phyloP scores from a whole-genome alignment of 2,797 vertebrate species.

The Paramormyrops hopkinsi region DNA sequence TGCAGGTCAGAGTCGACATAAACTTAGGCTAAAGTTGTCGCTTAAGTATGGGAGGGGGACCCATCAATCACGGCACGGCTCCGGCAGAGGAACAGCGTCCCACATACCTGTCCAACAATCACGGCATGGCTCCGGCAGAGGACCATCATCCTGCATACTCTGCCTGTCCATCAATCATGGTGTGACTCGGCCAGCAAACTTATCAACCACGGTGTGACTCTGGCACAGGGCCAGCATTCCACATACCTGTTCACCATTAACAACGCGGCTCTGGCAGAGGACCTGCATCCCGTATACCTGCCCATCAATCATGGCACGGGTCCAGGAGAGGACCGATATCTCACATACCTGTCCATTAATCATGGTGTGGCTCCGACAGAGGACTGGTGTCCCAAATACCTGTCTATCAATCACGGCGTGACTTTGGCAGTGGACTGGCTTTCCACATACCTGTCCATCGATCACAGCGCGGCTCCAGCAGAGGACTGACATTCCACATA shows the following conservation, averaged over 20 bases:
- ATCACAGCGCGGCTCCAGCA: too few species aligned
- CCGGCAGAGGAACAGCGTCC: background rate
- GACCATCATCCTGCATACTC: background rate
- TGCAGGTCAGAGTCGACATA: background rate
- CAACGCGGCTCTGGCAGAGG: background rate
- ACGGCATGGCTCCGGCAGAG: background rate
- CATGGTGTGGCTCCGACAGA: too few species aligned
- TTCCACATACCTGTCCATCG: too few species aligned
- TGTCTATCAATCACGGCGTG: background rate
- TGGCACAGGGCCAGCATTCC: background rate
- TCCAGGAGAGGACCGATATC: background rate
- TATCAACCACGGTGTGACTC: background rate
- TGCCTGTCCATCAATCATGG: background rate
- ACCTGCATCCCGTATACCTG: background rate
- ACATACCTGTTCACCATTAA: background rate
- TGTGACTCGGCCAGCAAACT: too few species aligned
- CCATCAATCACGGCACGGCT: background rate
- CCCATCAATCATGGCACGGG: background rate
- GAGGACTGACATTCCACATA: too few species aligned
- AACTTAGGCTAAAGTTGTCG: background rate
- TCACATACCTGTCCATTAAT: too few species aligned
- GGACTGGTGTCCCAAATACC: too few species aligned
- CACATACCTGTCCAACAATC: too few species aligned
- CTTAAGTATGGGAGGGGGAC: background rate
- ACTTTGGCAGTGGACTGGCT: background rate